Base-by-base conservation (phyloP, 64 coral and sea anemone genomes). In the Catalaphyllia jardinei region DNA sequence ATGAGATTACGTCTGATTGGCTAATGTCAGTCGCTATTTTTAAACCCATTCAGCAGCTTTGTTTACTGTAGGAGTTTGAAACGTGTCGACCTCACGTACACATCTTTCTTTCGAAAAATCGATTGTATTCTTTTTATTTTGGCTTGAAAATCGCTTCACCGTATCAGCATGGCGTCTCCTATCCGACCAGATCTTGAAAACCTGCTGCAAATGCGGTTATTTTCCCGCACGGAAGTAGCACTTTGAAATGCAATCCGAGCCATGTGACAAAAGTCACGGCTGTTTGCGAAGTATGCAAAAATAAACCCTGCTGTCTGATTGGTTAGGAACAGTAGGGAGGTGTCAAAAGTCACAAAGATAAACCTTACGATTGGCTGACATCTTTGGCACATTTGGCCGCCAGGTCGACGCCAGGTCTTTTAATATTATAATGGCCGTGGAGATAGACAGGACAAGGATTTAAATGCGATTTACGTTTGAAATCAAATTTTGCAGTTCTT, bases 41-140 rank as follows among this genome's bases (percentile, higher is more conserved):
- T 84, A 67, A 84, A 84, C 22, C 81, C 19, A 84, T 69, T 50
- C 62, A 84, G 81, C 62, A 84, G 81, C 81, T 84, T 84, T 84
- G 81, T 84, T 84, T 63, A 84, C 81, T 71, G 51, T 84, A 49
- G 0, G 19, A 67, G 38, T 31, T 71, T 25, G 8, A 60, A 19
- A 49, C 18, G 62, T 25, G 38, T 71, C 33, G 31, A 28, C 1
- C 31, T 84, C 81, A 84, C 81, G 81, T 84, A 69, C 62, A 4
- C 62, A 71, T 8, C 10, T 69, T 84, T 69, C 69, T 28, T 50
- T 65, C 24, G 42, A 19, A 62, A 79, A 12, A 38, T 20, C 38
- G 11, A 64, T 50, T 69, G 31, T 35, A 7, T 12, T 69, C 22
- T 39, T 49, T 84, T 71, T 25, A 9, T 4, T 29, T 25, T 50